A percentile compares a stretch with the other conserved stretches of the same genome.
Evolutionary conservation across 2,888 invertebrate species (phyloP).

Genomic region (Melinopterus prodromus): DNA sequence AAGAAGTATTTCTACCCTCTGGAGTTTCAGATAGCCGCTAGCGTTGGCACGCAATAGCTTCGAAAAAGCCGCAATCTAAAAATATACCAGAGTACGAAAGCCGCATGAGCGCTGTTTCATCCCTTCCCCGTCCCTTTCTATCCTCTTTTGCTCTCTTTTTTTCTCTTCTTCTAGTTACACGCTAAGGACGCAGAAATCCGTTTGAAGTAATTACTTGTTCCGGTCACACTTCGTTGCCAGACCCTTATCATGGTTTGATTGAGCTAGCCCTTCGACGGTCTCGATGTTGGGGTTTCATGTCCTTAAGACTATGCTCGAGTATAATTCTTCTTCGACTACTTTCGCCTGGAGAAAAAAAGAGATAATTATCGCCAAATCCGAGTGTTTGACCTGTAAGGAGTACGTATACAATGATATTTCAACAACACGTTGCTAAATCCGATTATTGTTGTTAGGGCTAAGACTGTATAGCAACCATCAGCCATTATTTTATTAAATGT

Average conservation of each 20-base stretch:
- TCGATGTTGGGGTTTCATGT: neutral
- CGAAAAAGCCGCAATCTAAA: neutral
- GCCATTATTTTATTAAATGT: too few relatives aligned
- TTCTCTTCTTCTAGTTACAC: neutral
- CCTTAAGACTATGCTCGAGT: neutral
- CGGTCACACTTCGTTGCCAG: slow-evolving; percentile 6
- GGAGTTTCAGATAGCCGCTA: neutral
- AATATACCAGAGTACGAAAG: neutral
- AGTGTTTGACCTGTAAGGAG: neutral
- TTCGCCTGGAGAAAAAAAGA: neutral
- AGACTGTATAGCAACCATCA: too few relatives aligned
- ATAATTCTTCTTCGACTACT: neutral
- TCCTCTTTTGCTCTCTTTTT: neutral
- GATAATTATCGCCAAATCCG: neutral
- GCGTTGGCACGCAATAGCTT: neutral
- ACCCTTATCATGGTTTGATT: slow-evolving; percentile 24
- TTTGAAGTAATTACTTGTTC: slow-evolving; percentile 21
- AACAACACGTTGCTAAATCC: too few relatives aligned
- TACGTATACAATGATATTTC: too few relatives aligned
- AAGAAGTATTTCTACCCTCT: neutral
- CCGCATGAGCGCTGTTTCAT: neutral
- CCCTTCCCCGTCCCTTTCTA: neutral
- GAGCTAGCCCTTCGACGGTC: slow-evolving; percentile 9
- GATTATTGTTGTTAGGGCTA: too few relatives aligned
- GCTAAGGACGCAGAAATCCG: neutral